phyloP scores from a whole-genome alignment of 2,113 vertebrate genomes.

The Reinhardtius hippoglossoides region DNA sequence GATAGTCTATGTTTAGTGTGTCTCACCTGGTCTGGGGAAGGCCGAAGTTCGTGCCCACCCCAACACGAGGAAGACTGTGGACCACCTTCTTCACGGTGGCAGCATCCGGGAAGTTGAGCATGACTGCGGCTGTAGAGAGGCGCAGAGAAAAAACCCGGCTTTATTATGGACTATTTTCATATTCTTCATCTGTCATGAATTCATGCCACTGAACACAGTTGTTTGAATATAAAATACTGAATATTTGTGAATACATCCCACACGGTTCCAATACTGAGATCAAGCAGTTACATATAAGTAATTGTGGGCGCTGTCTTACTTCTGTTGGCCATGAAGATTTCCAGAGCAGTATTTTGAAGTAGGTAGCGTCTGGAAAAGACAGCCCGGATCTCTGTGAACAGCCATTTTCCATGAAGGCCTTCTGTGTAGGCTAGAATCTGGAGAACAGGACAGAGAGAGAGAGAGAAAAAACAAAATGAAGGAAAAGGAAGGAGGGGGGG shows the following conservation, averaged over 20 bases:
- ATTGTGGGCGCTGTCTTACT: constrained; percentile 81
- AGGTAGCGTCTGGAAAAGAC: constrained; percentile 96
- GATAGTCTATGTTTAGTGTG: background rate
- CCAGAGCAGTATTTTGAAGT: constrained; percentile 95
- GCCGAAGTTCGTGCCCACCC: constrained; percentile 95
- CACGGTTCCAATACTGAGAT: background rate
- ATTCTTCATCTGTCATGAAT: background rate
- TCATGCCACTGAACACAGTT: background rate
- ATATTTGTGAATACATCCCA: background rate
- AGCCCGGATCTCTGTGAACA: constrained; percentile 94
- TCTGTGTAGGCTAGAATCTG: constrained; percentile 95
- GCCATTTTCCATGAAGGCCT: constrained; percentile 98
- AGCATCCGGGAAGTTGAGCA: constrained; percentile 97
- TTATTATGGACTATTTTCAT: background rate
- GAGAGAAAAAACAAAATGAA: background rate
- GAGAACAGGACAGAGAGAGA: background rate
- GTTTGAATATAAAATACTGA: background rate
- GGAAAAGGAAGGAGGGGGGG: no score
- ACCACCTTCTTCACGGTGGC: constrained; percentile 96
- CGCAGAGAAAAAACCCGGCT: constrained; percentile 2
- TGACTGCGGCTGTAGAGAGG: constrained; percentile 88
- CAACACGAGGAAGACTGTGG: constrained; percentile 93
- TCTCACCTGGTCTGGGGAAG: constrained; percentile 94
- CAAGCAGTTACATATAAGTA: background rate
- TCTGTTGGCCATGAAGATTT: constrained; percentile 98